Evolutionary conservation across 1,140 invertebrate species (phyloP).

Genomic region (Drosophila pseudoananassae): DNA sequence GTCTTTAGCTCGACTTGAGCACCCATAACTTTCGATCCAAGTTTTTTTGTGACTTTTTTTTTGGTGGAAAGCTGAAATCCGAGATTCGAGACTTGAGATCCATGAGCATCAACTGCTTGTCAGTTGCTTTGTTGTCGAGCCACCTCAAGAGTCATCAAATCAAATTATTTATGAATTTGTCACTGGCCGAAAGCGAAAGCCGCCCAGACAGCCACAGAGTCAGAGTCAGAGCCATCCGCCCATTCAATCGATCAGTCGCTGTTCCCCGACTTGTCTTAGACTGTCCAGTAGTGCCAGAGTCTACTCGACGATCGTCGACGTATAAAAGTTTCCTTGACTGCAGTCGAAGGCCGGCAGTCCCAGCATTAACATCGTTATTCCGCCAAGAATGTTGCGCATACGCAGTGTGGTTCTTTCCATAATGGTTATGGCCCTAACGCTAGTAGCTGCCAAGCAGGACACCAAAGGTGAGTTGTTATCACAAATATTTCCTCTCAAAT

Average conservation of each 20-base stretch:
- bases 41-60: background rate
- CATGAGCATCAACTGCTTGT: background rate
- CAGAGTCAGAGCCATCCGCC: slow-evolving; percentile 1
- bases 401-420: slow-evolving; percentile 13
- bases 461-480: slow-evolving; percentile 9
- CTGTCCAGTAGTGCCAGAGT: background rate
- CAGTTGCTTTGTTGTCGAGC: slow-evolving; percentile 36
- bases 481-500: background rate
- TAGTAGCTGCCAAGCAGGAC: slow-evolving; percentile 22
- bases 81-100: background rate
- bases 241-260: slow-evolving; percentile 17
- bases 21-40: slow-evolving; percentile 37
- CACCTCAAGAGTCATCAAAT: slow-evolving; percentile 39
- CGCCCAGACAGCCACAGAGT: slow-evolving; percentile 2
- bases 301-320: slow-evolving; percentile 9
- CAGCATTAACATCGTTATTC: slow-evolving; percentile 26
- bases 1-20: slow-evolving; percentile 9
- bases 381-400: slow-evolving; percentile 31
- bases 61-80: slow-evolving; percentile 12
- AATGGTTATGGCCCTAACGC: background rate
- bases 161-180: slow-evolving; percentile 55
- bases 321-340: slow-evolving; percentile 47
- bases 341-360: slow-evolving; percentile 35
- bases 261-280: too few species aligned
- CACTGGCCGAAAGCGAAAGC: slow-evolving; percentile 45